Conservation (phyloP, 2,113 vertebrate genomes). For the Rhagologus leucostigma region DNA sequence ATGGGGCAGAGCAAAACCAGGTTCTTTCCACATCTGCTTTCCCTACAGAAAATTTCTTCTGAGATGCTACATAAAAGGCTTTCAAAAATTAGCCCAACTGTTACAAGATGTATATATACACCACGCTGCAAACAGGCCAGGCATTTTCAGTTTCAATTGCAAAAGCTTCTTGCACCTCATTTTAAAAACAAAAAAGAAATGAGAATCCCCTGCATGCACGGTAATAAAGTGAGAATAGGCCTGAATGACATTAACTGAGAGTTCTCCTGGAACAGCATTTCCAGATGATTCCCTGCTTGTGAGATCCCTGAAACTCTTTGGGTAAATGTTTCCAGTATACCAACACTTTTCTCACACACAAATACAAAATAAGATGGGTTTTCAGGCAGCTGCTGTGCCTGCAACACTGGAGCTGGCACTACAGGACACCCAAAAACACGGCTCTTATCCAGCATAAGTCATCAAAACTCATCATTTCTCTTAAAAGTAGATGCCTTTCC, state of each 20-base stretch:
- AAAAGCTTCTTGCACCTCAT: not conserved
- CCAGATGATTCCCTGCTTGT: not conserved
- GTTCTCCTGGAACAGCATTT: not conserved
- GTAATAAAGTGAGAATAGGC: not conserved
- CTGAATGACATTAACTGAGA: not conserved
- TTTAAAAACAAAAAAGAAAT: slow-evolving; percentile 2
- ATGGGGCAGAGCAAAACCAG: not conserved
- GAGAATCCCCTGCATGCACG: not conserved
- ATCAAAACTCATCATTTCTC: not conserved
- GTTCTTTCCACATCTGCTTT: not conserved
- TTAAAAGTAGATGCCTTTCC: not conserved
- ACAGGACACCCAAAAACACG: not conserved
- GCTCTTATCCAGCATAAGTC: not conserved
- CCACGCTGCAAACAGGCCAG: not conserved
- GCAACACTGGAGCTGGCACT: not conserved
- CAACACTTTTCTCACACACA: not conserved
- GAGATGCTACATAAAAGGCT: not conserved
- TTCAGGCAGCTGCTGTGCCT: not conserved
- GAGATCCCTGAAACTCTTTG: not conserved
- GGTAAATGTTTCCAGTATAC: not conserved
- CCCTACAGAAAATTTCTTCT: not conserved
- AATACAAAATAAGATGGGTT: not conserved
- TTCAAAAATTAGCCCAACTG: slow-evolving; percentile 28
- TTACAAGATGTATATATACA: not conserved
- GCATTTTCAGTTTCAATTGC: not conserved